phyloP scores from a whole-genome alignment of 2,113 vertebrate species.

The Platysternon megacephalum region DNA sequence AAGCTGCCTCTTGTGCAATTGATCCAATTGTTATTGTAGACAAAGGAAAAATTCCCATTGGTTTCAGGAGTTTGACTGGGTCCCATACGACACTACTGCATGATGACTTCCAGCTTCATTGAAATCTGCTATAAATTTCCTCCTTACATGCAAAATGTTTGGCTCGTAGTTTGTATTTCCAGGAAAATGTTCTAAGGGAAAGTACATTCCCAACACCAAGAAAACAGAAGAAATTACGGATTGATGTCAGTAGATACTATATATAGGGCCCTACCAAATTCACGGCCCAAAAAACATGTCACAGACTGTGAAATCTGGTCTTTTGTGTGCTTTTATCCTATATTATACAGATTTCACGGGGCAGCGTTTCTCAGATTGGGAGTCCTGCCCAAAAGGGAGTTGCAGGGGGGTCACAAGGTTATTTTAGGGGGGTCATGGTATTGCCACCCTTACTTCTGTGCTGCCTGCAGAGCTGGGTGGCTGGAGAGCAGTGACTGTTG shows the following conservation, averaged over 20 bases:
- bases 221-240: neutral
- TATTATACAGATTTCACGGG: too few relatives aligned
- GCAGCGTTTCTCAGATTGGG: too few relatives aligned
- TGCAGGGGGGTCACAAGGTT: too few relatives aligned
- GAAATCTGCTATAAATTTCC: slow-evolving; percentile 33
- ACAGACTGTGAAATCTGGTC: too few relatives aligned
- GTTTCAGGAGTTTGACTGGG: slow-evolving; percentile 5
- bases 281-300: too few relatives aligned
- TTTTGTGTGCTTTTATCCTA: too few relatives aligned
- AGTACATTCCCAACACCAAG: neutral
- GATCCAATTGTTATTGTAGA: slow-evolving; percentile 19
- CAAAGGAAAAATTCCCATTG: slow-evolving; percentile 5
- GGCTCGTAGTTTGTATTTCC: neutral
- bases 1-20: neutral
- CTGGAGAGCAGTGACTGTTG: too few relatives aligned
- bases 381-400: too few relatives aligned
- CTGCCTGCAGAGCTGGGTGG: too few relatives aligned
- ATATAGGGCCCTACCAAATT: too few relatives aligned
- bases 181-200: neutral
- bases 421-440: too few relatives aligned
- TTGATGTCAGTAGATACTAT: neutral
- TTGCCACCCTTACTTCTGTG: too few relatives aligned
- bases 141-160: neutral
- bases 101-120: slow-evolving; percentile 6
- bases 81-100: slow-evolving; percentile 3